phyloP scores from a whole-genome alignment of 53 echinoderm and acorn worm genomes.

The Luidia sarsii region DNA sequence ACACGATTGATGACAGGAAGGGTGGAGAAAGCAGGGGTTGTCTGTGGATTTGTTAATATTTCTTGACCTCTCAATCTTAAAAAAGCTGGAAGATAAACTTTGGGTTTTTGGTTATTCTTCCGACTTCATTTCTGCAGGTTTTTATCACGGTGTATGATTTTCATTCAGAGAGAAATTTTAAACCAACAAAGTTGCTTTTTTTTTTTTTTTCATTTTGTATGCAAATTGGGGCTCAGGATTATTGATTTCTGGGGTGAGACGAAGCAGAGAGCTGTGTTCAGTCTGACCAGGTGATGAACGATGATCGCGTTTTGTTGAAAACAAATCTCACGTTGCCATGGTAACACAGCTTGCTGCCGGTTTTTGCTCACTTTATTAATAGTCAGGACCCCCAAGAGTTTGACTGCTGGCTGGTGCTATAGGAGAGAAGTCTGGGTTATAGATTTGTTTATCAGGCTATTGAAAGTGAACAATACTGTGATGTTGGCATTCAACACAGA shows the following conservation, averaged over 20 bases:
- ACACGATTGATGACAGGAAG: constrained; percentile 22
- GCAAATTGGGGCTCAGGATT: constrained; percentile 20
- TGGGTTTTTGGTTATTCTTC: too few species aligned
- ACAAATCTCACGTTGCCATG: too few species aligned
- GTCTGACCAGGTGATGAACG: too few species aligned
- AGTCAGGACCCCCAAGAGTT: constrained; percentile 45
- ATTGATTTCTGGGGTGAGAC: constrained; percentile 12
- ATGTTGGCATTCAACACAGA: too few species aligned
- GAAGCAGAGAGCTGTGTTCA: too few species aligned
- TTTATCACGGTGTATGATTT: constrained; percentile 21
- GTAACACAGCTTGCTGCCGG: too few species aligned
- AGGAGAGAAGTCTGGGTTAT: neutral
- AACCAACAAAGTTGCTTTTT: constrained; percentile 21
- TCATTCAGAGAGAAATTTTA: neutral
- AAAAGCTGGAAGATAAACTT: too few species aligned
- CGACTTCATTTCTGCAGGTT: constrained; percentile 17
- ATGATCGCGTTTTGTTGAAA: neutral
- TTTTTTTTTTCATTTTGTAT: constrained; percentile 18
- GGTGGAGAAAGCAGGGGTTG: constrained; percentile 15
- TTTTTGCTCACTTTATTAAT: too few species aligned
- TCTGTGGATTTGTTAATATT: neutral
- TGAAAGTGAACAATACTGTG: neutral
- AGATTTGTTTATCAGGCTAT: neutral
- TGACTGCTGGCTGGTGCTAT: constrained; percentile 52
- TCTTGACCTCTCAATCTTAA: constrained; percentile 2